phyloP scores from a whole-genome alignment of 2,888 invertebrate species.

The Conchocele bisecta region DNA sequence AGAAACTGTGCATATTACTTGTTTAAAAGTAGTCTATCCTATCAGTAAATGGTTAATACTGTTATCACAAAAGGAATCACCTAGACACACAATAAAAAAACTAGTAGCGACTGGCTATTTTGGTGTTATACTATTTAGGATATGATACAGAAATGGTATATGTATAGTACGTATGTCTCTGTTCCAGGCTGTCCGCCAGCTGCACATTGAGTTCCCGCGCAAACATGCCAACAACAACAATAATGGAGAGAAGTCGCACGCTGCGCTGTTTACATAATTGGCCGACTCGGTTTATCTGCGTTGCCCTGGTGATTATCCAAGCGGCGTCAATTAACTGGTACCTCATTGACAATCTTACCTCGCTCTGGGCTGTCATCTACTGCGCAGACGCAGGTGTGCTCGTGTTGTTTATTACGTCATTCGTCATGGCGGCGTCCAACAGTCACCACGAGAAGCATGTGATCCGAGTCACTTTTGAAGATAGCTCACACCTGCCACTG shows the following conservation, averaged over 20 bases:
- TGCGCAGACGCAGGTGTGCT: conserved; percentile 82
- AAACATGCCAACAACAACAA: neutral
- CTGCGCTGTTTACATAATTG: conserved; percentile 25
- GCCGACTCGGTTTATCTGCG: conserved; percentile 59
- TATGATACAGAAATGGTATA: too few relatives aligned
- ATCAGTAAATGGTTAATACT: too few relatives aligned
- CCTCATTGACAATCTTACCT: conserved; percentile 78
- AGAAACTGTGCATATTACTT: too few relatives aligned
- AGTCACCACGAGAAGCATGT: conserved; percentile 30
- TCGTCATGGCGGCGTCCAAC: conserved; percentile 32
- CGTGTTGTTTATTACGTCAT: conserved; percentile 77
- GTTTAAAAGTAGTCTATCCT: too few relatives aligned
- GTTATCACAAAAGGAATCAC: too few relatives aligned
- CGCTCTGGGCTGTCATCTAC: conserved; percentile 82
- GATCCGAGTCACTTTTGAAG: neutral
- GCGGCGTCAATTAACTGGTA: conserved; percentile 83
- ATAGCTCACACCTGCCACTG: conserved; percentile 64
- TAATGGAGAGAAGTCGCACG: neutral
- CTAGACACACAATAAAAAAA: too few relatives aligned
- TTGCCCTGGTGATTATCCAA: conserved; percentile 75
- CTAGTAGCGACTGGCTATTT: too few relatives aligned
- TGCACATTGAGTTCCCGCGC: too few relatives aligned
- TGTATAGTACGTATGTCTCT: too few relatives aligned
- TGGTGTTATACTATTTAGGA: too few relatives aligned
- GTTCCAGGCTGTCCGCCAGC: too few relatives aligned